Evolutionary conservation across 2,888 invertebrate genomes (phyloP).

Genomic region (Lamellibrachia satsuma): DNA sequence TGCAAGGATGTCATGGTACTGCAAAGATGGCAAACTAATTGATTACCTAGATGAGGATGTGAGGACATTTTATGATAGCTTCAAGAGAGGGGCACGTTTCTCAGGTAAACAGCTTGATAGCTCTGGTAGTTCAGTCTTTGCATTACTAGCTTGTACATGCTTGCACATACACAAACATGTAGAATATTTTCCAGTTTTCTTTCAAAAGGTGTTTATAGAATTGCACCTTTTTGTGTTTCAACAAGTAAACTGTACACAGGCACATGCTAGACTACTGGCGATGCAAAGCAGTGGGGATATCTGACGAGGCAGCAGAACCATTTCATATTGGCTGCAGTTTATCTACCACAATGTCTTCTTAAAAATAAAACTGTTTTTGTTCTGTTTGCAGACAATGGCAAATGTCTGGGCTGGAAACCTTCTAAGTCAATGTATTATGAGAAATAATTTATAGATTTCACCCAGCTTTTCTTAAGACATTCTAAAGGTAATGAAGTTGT

Average conservation of each 20-base stretch:
- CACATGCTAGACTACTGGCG: too few relatives aligned
- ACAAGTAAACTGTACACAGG: too few relatives aligned
- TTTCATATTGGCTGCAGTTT: too few relatives aligned
- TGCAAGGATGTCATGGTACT: not conserved
- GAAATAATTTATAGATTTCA: not conserved
- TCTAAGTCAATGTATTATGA: not conserved
- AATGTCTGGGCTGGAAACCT: slow-evolving; percentile 68
- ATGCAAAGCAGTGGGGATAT: too few relatives aligned
- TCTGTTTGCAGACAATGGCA: slow-evolving; percentile 39
- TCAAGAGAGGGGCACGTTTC: slow-evolving; percentile 31
- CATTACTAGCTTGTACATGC: not conserved
- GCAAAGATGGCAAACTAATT: slow-evolving; percentile 33
- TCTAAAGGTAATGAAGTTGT: not conserved
- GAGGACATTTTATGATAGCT: slow-evolving; percentile 34
- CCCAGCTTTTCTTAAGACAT: not conserved
- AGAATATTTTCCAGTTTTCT: too few relatives aligned
- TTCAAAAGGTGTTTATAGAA: too few relatives aligned
- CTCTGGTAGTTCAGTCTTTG: not conserved
- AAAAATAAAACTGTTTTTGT: not conserved
- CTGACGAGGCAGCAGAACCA: too few relatives aligned
- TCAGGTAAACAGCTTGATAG: slow-evolving; percentile 28
- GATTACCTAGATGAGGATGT: slow-evolving; percentile 36
- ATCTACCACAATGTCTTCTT: not conserved
- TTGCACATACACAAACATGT: not conserved
- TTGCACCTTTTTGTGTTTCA: too few relatives aligned